These are phyloP conservation scores for Rhynchotus rufescens DNA, from an alignment of 2,797 vertebrate genomes.

Conservation along the genomic window DNA sequence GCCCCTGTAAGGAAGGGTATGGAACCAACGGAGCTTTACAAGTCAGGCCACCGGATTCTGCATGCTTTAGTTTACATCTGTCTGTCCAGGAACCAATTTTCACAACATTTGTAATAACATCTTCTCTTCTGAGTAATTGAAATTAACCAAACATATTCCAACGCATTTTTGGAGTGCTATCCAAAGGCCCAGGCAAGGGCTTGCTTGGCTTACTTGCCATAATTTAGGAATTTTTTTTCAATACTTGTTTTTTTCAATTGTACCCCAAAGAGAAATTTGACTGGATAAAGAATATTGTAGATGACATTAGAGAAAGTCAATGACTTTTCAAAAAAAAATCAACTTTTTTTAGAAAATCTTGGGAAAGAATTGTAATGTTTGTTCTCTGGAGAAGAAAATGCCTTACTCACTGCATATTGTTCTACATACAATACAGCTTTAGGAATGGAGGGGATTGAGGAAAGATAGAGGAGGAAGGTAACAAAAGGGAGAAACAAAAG, in stretches of 20 bases:
- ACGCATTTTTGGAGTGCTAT: background rate
- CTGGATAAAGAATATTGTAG: background rate
- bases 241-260: background rate
- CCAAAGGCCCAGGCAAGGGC: background rate
- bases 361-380: background rate
- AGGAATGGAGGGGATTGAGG: background rate
- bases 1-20: background rate
- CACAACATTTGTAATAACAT: background rate
- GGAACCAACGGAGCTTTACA: background rate
- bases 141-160: background rate
- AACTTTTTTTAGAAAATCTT: background rate
- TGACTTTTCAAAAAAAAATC: background rate
- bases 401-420: background rate
- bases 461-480: background rate
- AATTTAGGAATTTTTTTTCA: background rate
- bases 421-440: background rate
- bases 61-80: background rate
- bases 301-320: background rate
- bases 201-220: background rate
- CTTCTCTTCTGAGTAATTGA: background rate
- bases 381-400: background rate
- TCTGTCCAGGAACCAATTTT: background rate
- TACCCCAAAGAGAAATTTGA: background rate
- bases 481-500: background rate
- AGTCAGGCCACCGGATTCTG: background rate